Evolutionary conservation across 2,113 vertebrate species (phyloP), one percentile per base, ranked within the genome.

Genomic region (Prietella phreatophila): DNA sequence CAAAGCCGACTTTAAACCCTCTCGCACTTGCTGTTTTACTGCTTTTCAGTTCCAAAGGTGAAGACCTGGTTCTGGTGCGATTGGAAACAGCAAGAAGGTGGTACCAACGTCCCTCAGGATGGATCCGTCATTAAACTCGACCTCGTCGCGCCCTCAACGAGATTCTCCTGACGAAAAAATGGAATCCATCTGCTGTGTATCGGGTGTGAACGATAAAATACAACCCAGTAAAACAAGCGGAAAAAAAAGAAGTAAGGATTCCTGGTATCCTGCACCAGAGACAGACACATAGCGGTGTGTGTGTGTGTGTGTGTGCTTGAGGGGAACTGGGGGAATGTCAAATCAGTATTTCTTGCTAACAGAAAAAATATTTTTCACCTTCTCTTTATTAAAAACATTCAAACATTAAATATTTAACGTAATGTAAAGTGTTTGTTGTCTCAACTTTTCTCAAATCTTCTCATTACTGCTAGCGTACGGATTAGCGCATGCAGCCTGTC

Each of bases 191-290:
- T 33, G 60, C 61, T 60, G 67, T 58, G 36, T 8, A 17, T 58
- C 7, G 6, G 50, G 27, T 67, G 50, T 65, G 20, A 80, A 61
- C 9, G 7, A 53, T 20, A 5, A 73, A 65, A 81, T 47, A 65
- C 7, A 75, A 76, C 30, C 10, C 53, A 88, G 33, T 17, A 55
- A 84, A 63, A 61, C 33, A 22, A 85, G 56, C 33, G 71, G 36
- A 67, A 27, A 47, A 82, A 61, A 65, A 15, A 90, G 89, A 84
- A 69, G 42, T 47, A 47, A 86, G 78, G 88, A 15, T 91, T 93
- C 93, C 93, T 85, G 92, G 93, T 91, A 92, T 92, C 93, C 93
- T 91, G 93, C 93, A 94, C 93, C 94, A 94, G 93, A 92, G 90
- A 92, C 39, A 89, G 82, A 17, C 13, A 10, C 47, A 50, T 50